Evolutionary conservation across 2,113 vertebrate species (phyloP), one percentile per base, ranked within the genome.

Genomic region (Hyla sarda): DNA sequence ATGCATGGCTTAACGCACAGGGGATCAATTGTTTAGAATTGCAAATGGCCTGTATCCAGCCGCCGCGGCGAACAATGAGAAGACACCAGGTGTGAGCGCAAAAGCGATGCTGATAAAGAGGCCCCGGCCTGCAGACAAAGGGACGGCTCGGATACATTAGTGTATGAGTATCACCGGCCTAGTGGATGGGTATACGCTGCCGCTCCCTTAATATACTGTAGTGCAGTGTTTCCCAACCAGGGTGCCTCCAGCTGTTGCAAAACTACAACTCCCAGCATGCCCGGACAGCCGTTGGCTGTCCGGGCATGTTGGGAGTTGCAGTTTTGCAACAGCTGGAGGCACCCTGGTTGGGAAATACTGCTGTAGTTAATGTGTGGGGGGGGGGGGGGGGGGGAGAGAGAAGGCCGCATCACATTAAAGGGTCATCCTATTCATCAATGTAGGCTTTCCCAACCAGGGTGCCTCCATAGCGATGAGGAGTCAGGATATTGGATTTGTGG

Each of bases 21-120:
- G 78, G 78, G 78, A 81, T 28, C 37, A 3, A 45, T 65, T 25
- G 34, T 65, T 65, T 81, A 81, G 78, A 81, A 65, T 82, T 82
- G 58, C 79, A 82, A 82, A 82, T 82, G 60, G 41, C 34, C 41
- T 25, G 1, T 25, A 32, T 32, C 77, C 56, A 14, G 41, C 47
- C 25, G 34, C 58, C 21, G 56, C 52, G 6, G 60, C 4, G 1
- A 50, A 82, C 79, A 82, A 67, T 82, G 2, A 25, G 60, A 67
- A 67, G 58, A 65, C 9, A 82, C 60, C 79, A 82, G 79, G 60
- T 82, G 79, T 41, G n/a, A 48, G 41, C 37, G 30, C 6, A 37
- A 14, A 17, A 56, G 37, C 58, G 3, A 21, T 47, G 58, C 50
- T 25, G 79, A 82, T 82, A 67, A 82, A 47, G 60, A 65, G 37